phyloP scores from a whole-genome alignment of 2,797 vertebrate genomes.

The Geotrypetes seraphini region DNA sequence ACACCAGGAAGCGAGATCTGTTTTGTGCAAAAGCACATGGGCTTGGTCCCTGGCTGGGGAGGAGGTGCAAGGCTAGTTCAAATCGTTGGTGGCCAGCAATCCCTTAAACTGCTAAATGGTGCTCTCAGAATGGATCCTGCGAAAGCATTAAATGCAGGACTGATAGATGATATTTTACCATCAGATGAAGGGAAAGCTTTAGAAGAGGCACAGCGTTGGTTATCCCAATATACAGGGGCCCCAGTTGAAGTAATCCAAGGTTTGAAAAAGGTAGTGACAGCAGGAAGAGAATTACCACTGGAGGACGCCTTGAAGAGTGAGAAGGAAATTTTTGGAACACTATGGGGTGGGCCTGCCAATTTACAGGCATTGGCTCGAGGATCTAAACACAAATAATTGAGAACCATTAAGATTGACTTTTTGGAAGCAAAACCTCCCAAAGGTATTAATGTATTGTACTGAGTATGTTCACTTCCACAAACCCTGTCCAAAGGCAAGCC shows the following conservation, averaged over 20 bases:
- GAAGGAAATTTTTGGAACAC: constrained; percentile 72
- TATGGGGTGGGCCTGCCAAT: constrained; percentile 86
- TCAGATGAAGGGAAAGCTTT: constrained; percentile 19
- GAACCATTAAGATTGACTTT: neutral
- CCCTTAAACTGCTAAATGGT: constrained; percentile 71
- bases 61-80: constrained; percentile 68
- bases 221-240: constrained; percentile 57
- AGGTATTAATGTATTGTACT: too few relatives aligned
- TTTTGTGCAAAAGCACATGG: constrained; percentile 93
- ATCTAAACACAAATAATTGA: constrained; percentile 66
- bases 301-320: constrained; percentile 73
- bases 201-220: constrained; percentile 64
- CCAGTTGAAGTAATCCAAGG: constrained; percentile 66
- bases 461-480: too few relatives aligned
- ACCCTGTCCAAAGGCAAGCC: too few relatives aligned
- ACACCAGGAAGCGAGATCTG: constrained; percentile 72
- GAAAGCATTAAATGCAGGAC: constrained; percentile 55
- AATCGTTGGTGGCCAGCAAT: constrained; percentile 61
- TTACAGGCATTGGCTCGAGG: constrained; percentile 67
- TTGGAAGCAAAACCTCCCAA: constrained; percentile 1
- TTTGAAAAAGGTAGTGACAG: constrained; percentile 69
- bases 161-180: constrained; percentile 61
- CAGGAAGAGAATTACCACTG: constrained; percentile 70
- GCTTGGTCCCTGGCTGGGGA: constrained; percentile 90
- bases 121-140: constrained; percentile 55